Evolutionary conservation across 1,140 invertebrate species (phyloP), one percentile per base, ranked within the genome.

Genomic region (Myzus persicae): DNA sequence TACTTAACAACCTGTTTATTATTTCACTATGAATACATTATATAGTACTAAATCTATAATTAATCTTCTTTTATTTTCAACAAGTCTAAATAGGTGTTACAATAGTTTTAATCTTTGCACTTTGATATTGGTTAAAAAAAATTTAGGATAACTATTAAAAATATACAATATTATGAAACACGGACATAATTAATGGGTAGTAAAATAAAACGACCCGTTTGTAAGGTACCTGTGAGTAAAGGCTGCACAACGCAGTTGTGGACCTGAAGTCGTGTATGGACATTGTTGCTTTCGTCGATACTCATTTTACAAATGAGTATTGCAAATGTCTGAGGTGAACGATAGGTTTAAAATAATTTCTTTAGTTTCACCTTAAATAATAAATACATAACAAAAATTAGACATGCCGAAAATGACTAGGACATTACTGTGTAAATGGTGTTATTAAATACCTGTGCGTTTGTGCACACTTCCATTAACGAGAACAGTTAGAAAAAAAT

Each of bases 191-290:
- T 14, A 76, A n/a, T 14, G 14, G n/a, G 4, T 40, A 11, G 22
- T 42, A 42, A 38, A 42, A 46, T 46, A 87, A 44, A 46, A 5
- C 11, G 8, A 2, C 42, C 26, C 3, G 7, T 31, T 85, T 11
- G 24, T 46, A 3, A 22, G n/a, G 51, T 93, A 93, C 91, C 91
- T 84, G 91, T 93, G 24, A 93, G 81, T 48, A 93, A 54, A 54
- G 91, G 91, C 81, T 93, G 91, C 36, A 93, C 91, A 42, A 93
- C 91, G 38, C 67, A 93, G 36, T 93, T 93, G 24, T 93, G 91
- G 11, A 93, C 91, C 6, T 51, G 91, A 31, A 93, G 36, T 84
- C 91, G 31, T 9, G n/a, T 67, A 42, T 51, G 38, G 11, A 85
- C 91, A 51, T 85, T 54, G 26, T n/a, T 42, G 24, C 46, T 84